Evolutionary conservation across 30 jellyfish, hydroid and myxozoan species (phyloP), one percentile per base, ranked within the genome.

Genomic region (Sanderia malayensis): DNA sequence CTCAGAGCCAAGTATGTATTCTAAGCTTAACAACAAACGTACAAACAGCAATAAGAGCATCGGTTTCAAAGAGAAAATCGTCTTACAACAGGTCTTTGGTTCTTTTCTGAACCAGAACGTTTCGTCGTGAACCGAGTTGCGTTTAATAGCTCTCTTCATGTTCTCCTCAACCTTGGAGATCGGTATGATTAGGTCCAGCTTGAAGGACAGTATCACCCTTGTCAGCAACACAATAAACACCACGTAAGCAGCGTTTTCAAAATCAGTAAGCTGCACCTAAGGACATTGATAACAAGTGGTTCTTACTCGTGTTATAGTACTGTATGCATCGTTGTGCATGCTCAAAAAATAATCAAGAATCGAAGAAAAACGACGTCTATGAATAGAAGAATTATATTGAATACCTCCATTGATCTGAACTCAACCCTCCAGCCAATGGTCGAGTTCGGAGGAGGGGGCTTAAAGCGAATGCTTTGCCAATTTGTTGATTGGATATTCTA

Each of bases 381-480:
- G n/a, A n/a, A n/a, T n/a, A n/a, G n/a, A n/a, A n/a, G n/a, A n/a
- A n/a, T n/a, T n/a, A n/a, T n/a, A n/a, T n/a, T 41, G 15, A 8
- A 19, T 70, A 92, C 99, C 86, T 93, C 99, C 88, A 93, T 82
- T 10, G 99, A 64, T 60, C 99, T 70, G 80, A 93, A 82, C 73
- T 93, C 99, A 4, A 93, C 99, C 26, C 99, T 60, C 99, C 99
- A 93, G 27, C 99, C 99, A 66, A 93, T 93, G 22, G 76, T 61
- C 19, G 96, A 68, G 55, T 71, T 66, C 17, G 99, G 97, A 8
- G 99, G 99, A 0, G 99, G 99, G 4, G 99, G 99, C 67, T 93
- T 93, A 68, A 93, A 93, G 23, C 99, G 96, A 64, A 86, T 83
- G 32, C 95, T 80, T 49, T 93, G 99, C 97, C 97, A 93, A 61